Percentiles rank a stretch among this genome's conserved stretches.
These are phyloP conservation scores for Hanleya hanleyi DNA, from an alignment of 2,888 invertebrate genomes.

Conservation along the genomic window DNA sequence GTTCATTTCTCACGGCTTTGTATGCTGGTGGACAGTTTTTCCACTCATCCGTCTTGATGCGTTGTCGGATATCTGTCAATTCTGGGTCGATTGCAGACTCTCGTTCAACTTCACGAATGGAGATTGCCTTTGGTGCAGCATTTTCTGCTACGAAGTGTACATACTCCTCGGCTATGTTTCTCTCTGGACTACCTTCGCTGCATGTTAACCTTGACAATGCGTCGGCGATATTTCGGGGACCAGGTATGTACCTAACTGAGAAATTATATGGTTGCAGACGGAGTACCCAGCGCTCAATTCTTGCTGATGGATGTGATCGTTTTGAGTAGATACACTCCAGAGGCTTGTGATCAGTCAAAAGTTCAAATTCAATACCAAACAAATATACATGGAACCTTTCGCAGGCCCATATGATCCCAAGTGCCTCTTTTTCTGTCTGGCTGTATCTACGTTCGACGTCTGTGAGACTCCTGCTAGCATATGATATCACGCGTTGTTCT, in stretches of 20 bases:
- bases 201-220: background rate
- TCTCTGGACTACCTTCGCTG: background rate
- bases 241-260: slow-evolving; percentile 7
- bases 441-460: background rate
- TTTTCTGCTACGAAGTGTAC: slow-evolving; percentile 3
- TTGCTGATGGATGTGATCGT: slow-evolving; percentile 15
- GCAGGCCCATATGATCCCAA: slow-evolving; percentile 23
- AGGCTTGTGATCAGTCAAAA: slow-evolving; percentile 25
- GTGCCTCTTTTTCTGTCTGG: slow-evolving; percentile 16
- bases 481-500: background rate
- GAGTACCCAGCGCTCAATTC: slow-evolving; percentile 15
- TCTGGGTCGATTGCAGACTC: slow-evolving; percentile 16
- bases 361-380: slow-evolving; percentile 20
- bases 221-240: slow-evolving; percentile 12
- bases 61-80: background rate
- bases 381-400: slow-evolving; percentile 25
- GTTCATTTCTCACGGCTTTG: slow-evolving; percentile 25
- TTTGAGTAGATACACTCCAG: slow-evolving; percentile 15
- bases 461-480: slow-evolving; percentile 8
- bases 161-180: background rate
- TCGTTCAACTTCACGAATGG: slow-evolving; percentile 6
- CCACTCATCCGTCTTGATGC: slow-evolving; percentile 13
- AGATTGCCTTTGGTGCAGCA: slow-evolving; percentile 15
- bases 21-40: background rate
- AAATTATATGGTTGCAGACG: slow-evolving; percentile 6